Evolutionary conservation across 2,888 invertebrate genomes (phyloP), one percentile per base, ranked within the genome.

Genomic region (Rhagonycha fulva): DNA sequence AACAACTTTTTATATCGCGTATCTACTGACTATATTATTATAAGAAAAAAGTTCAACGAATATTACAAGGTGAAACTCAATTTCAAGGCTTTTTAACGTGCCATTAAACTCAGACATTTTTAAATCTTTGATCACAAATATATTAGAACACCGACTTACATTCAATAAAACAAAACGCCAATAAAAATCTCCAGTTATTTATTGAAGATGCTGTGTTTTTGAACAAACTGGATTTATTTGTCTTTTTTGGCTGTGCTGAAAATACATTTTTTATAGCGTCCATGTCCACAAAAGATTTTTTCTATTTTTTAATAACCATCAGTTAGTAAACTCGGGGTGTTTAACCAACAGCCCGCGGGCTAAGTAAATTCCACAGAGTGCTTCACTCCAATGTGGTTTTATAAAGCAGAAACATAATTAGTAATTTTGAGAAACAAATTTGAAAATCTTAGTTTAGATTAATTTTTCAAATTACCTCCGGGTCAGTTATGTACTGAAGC

Each of bases 1-100:
- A 76, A 73, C 76, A 70, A 71, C 68, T 74, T 76, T 76, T 76
- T 76, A 74, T 68, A 71, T 69, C 71, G 68, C 72, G 68, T 76
- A 76, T 73, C 32, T 71, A 66, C 74, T 69, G 71, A 14, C 32
- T 30, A 32, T 63, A 62, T 47, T 71, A 62, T 70, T 75, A 76
- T 71, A 76, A 76, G 76, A 76, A 74, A 47, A 76, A 76, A 76
- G 76, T 76, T 76, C 76, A 76, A 76, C 76, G 76, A 76, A 76
- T 76, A 76, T 68, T 76, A 76, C 76, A 76, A 76, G 76, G 76
- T 76, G 76, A 76, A 76, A 71, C 73, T 68, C 67, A 74, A 76
- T 71, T 71, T 76, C 76, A 76, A 76, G 76, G 76, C 68, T 74
- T 68, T 76, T 71, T 71, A 71, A 63, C 74, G 68, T 76, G 76